Evolutionary conservation across 2,888 invertebrate species (phyloP).

Genomic region (Temnothorax unifasciatus): DNA sequence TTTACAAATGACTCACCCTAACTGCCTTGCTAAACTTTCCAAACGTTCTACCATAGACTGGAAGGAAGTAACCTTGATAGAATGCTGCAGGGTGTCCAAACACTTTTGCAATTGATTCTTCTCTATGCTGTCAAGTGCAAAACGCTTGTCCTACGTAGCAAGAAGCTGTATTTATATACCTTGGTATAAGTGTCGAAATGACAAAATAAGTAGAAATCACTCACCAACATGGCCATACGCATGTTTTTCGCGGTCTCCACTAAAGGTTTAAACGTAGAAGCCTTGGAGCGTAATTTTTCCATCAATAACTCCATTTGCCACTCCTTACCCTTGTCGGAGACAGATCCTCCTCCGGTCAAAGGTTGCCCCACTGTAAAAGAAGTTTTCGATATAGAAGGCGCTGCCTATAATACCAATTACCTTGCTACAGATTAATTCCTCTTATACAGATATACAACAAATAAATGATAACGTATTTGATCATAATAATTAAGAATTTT

Average conservation of each 20-base stretch:
- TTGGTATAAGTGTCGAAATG: not conserved
- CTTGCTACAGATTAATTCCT: not conserved
- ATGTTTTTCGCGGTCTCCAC: slow-evolving; percentile 95
- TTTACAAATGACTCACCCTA: slow-evolving; percentile 88
- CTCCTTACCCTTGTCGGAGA: slow-evolving; percentile 89
- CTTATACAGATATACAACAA: not conserved
- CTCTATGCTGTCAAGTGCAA: slow-evolving; percentile 94
- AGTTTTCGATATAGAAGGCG: not conserved
- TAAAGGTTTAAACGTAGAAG: slow-evolving; percentile 93
- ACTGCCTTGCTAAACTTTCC: slow-evolving; percentile 95
- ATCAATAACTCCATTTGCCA: slow-evolving; percentile 95
- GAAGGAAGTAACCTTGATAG: slow-evolving; percentile 96
- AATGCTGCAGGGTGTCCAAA: slow-evolving; percentile 96
- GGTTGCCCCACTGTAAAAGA: slow-evolving; percentile 79
- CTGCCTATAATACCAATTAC: not conserved
- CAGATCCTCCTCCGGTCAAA: slow-evolving; percentile 73
- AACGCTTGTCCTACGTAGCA: slow-evolving; percentile 93
- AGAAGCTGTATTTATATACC: not conserved
- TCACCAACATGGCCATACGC: slow-evolving; percentile 94
- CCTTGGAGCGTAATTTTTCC: slow-evolving; percentile 96
- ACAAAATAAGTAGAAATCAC: slow-evolving; percentile 74
- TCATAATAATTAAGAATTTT: not conserved
- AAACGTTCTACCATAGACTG: slow-evolving; percentile 97
- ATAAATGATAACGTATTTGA: not conserved
- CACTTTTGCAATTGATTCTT: slow-evolving; percentile 95